Conservation (phyloP, 2,888 invertebrate species). For the Drosophila merina region DNA sequence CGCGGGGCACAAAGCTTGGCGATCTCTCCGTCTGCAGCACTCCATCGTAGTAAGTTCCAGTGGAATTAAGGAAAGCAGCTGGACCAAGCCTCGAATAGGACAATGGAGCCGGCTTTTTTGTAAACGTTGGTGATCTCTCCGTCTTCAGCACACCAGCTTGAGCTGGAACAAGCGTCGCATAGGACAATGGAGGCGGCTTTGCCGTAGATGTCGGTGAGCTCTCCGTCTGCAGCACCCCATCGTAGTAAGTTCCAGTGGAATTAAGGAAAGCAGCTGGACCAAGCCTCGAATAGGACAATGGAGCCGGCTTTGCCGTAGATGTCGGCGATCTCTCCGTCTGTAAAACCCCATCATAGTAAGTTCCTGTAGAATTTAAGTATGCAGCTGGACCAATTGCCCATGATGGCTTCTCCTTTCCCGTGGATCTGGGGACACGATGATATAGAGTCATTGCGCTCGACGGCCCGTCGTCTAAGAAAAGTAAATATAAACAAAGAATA, state of each 20-base stretch:
- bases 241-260: neutral
- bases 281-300: neutral
- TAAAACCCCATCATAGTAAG: neutral
- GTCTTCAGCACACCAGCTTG: too few relatives aligned
- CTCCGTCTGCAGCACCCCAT: neutral
- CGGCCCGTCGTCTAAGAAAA: neutral
- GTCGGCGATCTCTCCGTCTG: neutral
- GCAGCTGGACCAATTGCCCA: neutral
- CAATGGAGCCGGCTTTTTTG: neutral
- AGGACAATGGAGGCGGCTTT: too few relatives aligned
- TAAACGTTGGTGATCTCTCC: neutral
- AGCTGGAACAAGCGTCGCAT: too few relatives aligned
- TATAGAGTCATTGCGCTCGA: neutral
- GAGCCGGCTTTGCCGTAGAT: too few relatives aligned
- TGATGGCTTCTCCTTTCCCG: neutral
- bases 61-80: neutral
- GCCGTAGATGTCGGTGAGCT: too few relatives aligned
- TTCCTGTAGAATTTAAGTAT: neutral
- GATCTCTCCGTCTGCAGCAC: neutral
- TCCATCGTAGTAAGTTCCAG: constrained; percentile 1
- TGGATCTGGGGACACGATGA: neutral
- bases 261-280: neutral
- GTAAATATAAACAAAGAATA: neutral
- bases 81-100: neutral
- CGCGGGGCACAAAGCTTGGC: constrained; percentile 1